A percentile compares a stretch with the other conserved stretches of the same genome.
Evolutionary conservation across 2,888 invertebrate genomes (phyloP).

Genomic region (Eilema griseolum): DNA sequence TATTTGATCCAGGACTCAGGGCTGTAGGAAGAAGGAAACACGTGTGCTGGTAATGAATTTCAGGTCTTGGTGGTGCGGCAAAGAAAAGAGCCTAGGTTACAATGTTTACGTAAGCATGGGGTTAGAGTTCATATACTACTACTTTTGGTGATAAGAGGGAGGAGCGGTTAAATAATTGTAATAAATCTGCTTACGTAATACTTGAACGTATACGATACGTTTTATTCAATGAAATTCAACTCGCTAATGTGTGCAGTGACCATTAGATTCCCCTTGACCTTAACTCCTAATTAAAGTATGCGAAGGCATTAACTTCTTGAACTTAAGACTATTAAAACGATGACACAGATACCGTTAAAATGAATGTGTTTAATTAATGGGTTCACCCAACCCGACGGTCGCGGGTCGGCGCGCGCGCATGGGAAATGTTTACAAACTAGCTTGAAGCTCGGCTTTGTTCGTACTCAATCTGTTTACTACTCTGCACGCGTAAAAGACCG

Average conservation of each 20-base stretch:
- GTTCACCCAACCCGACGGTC: slow-evolving; percentile 42
- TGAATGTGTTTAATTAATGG: slow-evolving; percentile 43
- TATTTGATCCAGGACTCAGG: no score
- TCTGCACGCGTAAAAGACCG: neutral
- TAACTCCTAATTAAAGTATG: neutral
- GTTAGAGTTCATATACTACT: no score
- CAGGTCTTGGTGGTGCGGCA: no score
- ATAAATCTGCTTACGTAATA: no score
- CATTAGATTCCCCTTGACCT: neutral
- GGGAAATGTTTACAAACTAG: slow-evolving; percentile 35
- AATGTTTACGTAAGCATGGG: no score
- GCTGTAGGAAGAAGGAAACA: no score
- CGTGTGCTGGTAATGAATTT: no score
- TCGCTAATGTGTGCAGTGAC: neutral
- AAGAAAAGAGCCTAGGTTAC: no score
- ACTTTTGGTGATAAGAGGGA: no score
- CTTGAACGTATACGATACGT: no score
- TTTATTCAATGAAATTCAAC: neutral
- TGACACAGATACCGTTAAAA: slow-evolving; percentile 22
- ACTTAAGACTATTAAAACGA: slow-evolving; percentile 15
- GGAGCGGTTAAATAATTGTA: no score
- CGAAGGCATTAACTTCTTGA: slow-evolving; percentile 12
- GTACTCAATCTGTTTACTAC: slow-evolving; percentile 17
- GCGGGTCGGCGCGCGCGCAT: slow-evolving; percentile 42
- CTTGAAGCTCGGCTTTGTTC: slow-evolving; percentile 16